These are phyloP conservation scores for Bufo bufo DNA, from an alignment of 2,113 vertebrate genomes.

Conservation along the genomic window DNA sequence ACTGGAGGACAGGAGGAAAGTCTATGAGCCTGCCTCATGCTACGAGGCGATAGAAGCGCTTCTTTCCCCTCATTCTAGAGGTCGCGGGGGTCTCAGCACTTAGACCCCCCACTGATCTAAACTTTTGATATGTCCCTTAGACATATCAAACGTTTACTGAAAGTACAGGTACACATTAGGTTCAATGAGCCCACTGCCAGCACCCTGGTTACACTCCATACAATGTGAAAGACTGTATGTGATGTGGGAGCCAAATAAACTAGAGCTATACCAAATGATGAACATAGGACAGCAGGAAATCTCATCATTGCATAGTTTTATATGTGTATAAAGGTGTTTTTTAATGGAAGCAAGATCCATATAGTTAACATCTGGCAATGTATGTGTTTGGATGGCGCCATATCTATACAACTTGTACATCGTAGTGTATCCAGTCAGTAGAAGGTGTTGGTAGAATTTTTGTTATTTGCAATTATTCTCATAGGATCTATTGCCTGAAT, in stretches of 20 bases:
- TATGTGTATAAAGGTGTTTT: neutral
- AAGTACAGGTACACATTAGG: too few species aligned
- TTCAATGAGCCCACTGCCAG: too few species aligned
- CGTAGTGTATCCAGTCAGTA: neutral
- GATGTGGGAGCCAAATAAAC: neutral
- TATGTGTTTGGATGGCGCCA: neutral
- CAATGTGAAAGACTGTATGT: too few species aligned
- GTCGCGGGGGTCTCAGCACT: too few species aligned
- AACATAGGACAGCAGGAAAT: neutral
- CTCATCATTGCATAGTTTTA: conserved; percentile 20
- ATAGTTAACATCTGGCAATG: neutral
- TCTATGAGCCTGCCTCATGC: too few species aligned
- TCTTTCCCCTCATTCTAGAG: too few species aligned
- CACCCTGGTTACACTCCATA: neutral
- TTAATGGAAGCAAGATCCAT: neutral
- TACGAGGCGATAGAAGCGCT: too few species aligned
- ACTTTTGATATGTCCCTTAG: too few species aligned
- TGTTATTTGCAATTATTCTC: neutral
- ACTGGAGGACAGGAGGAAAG: too few species aligned
- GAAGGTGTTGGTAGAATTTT: neutral
- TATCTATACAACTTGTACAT: neutral
- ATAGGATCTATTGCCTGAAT: neutral
- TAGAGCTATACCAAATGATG: neutral
- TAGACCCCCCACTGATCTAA: too few species aligned
- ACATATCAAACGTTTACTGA: too few species aligned